These are phyloP conservation scores for Clarias magur DNA, from an alignment of 2,113 vertebrate genomes.

Conservation along the genomic window DNA sequence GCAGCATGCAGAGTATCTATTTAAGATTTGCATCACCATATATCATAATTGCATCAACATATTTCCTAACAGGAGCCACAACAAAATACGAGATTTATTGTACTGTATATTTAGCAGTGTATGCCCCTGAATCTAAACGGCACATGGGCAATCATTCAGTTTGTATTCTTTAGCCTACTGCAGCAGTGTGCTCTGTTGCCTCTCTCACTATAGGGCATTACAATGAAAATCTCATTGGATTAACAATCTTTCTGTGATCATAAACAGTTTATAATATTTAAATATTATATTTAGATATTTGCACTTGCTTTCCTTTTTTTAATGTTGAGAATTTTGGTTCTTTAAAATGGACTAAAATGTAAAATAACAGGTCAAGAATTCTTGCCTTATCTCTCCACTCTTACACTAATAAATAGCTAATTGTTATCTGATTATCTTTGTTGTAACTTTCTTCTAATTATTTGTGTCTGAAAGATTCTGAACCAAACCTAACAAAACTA, in stretches of 20 bases:
- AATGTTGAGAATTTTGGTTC: background rate
- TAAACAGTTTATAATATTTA: background rate
- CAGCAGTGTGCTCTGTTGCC: background rate
- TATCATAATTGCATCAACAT: background rate
- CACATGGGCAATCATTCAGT: background rate
- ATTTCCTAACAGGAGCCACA: background rate
- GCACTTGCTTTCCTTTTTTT: background rate
- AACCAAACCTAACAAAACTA: background rate
- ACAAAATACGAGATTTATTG: background rate
- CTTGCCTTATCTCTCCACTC: background rate
- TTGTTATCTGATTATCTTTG: background rate
- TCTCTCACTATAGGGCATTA: background rate
- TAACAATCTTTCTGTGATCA: background rate
- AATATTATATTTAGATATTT: background rate
- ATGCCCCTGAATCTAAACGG: background rate
- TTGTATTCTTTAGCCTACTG: background rate
- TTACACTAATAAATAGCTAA: background rate
- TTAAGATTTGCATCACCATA: background rate
- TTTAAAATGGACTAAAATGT: background rate
- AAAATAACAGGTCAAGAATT: background rate
- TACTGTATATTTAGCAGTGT: background rate
- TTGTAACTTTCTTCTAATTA: background rate
- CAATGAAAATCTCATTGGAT: background rate
- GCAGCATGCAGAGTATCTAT: background rate
- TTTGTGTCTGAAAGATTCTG: background rate